These are phyloP conservation scores for human (Homo sapiens) DNA, from an alignment of 2,113 vertebrate genomes.

Conservation along the genomic window GRCh38 chr11:16047001-16047500, in stretches of 20 bases:
- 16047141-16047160: background rate
- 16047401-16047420: background rate
- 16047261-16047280: background rate
- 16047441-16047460: slow-evolving; percentile 57
- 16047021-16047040: background rate
- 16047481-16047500: slow-evolving; percentile 40
- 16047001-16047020: background rate
- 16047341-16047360: slow-evolving; percentile 54
- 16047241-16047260: background rate
- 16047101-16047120: background rate
- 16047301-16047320: slow-evolving; percentile 29
- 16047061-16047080: background rate
- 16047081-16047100: background rate
- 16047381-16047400: slow-evolving; percentile 33
- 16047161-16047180: background rate
- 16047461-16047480: slow-evolving; percentile 39
- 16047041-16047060: background rate
- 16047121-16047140: background rate
- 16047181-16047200: background rate
- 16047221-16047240: slow-evolving; percentile 38
- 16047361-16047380: background rate
- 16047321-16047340: slow-evolving; percentile 69
- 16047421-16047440: slow-evolving; percentile 4
- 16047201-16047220: slow-evolving; percentile 28
- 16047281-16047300: slow-evolving; percentile 57